Conservation (phyloP, 1,140 invertebrate genomes). For the Microplitis demolitor region DNA sequence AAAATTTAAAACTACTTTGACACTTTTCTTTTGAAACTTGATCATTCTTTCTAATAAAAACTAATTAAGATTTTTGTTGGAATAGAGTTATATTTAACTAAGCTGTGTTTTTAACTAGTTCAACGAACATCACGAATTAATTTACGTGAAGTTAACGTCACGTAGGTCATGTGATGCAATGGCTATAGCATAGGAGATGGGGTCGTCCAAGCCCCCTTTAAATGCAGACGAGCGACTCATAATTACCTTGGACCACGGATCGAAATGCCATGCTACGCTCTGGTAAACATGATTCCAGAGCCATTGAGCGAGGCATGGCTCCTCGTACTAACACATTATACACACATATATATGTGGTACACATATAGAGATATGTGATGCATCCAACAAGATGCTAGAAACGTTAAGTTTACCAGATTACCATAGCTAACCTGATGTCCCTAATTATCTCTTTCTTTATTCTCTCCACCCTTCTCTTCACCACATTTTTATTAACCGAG, state of each 20-base stretch:
- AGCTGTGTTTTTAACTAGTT: too few relatives aligned
- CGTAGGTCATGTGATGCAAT: neutral
- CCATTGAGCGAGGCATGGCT: neutral
- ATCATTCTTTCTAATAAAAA: neutral
- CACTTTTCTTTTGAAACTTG: neutral
- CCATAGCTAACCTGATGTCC: too few relatives aligned
- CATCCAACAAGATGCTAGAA: neutral
- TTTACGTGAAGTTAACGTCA: neutral
- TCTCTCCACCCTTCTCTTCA: too few relatives aligned
- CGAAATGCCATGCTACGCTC: conserved; percentile 1
- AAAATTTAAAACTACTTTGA: too few relatives aligned
- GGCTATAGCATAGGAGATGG: too few relatives aligned
- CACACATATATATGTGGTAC: neutral
- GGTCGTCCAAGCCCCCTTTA: neutral
- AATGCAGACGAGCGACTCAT: neutral
- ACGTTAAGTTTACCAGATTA: too few relatives aligned
- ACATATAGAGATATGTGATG: neutral
- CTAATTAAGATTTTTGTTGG: too few relatives aligned
- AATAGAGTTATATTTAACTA: too few relatives aligned
- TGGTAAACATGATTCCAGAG: neutral
- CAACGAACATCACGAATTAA: too few relatives aligned
- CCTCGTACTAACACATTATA: neutral
- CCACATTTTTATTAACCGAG: too few relatives aligned
- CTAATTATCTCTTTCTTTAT: too few relatives aligned
- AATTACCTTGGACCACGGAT: conserved; percentile 2